These are phyloP conservation scores for Drosophila ogumai DNA, from an alignment of 1,140 invertebrate species.

Conservation along the genomic window DNA sequence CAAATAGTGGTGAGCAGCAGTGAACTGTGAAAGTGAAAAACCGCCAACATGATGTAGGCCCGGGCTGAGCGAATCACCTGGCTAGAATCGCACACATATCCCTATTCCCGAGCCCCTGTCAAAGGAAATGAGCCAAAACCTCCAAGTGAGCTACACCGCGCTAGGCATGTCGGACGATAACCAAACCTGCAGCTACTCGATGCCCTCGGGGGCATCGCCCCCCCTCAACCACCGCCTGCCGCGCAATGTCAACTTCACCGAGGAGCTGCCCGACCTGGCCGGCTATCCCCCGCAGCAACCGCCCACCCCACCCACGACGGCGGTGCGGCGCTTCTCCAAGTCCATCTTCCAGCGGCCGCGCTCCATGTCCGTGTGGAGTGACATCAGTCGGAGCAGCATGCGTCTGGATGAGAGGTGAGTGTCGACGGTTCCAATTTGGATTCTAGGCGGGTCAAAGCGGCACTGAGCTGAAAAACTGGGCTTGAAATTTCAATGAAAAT, in stretches of 20 bases:
- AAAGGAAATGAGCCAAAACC: constrained; percentile 81
- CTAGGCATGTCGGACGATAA: constrained; percentile 84
- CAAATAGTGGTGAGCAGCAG: not conserved
- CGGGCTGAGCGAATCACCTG: not conserved
- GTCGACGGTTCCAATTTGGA: not conserved
- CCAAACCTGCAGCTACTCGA: constrained; percentile 79
- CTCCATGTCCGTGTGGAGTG: constrained; percentile 94
- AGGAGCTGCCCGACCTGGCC: constrained; percentile 86
- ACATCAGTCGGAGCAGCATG: constrained; percentile 92
- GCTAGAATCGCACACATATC: constrained; percentile 59
- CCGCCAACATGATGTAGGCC: constrained; percentile 35
- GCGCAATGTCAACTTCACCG: constrained; percentile 90
- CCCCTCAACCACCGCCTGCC: constrained; percentile 73
- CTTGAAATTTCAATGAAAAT: not conserved
- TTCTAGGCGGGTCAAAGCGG: not conserved
- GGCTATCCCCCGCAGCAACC: constrained; percentile 86
- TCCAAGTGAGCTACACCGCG: constrained; percentile 84
- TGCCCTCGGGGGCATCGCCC: constrained; percentile 81
- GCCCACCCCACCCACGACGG: constrained; percentile 69
- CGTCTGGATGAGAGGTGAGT: constrained; percentile 92
- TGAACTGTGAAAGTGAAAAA: constrained; percentile 25
- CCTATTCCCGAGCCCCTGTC: constrained; percentile 11
- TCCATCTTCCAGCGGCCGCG: constrained; percentile 86
- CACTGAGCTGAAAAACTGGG: not conserved
- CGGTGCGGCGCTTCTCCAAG: constrained; percentile 80